phyloP scores from a whole-genome alignment of 1,140 invertebrate species.

The Ectropis grisescens region DNA sequence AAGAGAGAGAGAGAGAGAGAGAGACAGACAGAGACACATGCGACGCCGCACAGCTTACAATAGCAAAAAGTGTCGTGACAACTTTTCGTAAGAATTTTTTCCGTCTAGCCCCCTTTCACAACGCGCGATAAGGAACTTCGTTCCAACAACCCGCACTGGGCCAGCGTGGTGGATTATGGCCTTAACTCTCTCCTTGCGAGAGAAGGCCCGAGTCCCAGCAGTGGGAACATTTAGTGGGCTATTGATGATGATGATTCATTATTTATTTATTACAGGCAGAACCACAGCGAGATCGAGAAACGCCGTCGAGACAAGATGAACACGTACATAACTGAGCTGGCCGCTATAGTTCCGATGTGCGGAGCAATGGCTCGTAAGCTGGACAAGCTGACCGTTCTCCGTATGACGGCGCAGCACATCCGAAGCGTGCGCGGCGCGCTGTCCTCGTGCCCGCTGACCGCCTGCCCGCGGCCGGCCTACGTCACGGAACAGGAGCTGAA shows the following conservation, averaged over 20 bases:
- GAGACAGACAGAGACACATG: too few relatives aligned
- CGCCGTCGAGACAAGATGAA: slow-evolving; percentile 96
- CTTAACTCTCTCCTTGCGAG: too few relatives aligned
- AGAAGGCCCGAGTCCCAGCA: too few relatives aligned
- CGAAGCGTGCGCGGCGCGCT: slow-evolving; percentile 55
- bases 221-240: too few relatives aligned
- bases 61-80: too few relatives aligned
- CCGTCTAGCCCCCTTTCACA: too few relatives aligned
- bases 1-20: too few relatives aligned
- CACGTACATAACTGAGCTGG: slow-evolving; percentile 92
- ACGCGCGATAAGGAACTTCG: too few relatives aligned
- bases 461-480: slow-evolving; percentile 83
- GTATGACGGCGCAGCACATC: slow-evolving; percentile 95
- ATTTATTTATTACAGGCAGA: slow-evolving; percentile 75
- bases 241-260: not conserved
- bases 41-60: too few relatives aligned
- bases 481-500: slow-evolving; percentile 92
- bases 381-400: slow-evolving; percentile 92
- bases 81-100: too few relatives aligned
- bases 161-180: too few relatives aligned
- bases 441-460: slow-evolving; percentile 35
- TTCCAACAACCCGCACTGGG: too few relatives aligned
- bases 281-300: slow-evolving; percentile 97
- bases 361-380: slow-evolving; percentile 92
- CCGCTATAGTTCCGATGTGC: slow-evolving; percentile 94